These are phyloP conservation scores for Umimayanthus chanpuru DNA, from an alignment of 92 coral and sea anemone species.

Conservation along the genomic window DNA sequence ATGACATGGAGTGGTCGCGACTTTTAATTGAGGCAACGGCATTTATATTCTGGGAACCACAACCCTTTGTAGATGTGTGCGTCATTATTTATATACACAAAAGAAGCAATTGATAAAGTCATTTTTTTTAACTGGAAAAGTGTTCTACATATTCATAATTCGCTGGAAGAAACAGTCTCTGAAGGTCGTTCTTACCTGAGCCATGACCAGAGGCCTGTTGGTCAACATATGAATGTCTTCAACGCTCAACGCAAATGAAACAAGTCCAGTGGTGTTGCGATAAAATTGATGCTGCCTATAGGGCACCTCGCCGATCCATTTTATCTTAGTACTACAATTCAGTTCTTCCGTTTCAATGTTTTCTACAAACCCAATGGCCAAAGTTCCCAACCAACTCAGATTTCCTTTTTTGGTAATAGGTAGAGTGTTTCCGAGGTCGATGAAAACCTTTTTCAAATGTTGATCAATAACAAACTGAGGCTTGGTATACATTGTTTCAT, in stretches of 20 bases:
- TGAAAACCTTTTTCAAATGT: constrained; percentile 12
- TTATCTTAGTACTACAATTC: no score
- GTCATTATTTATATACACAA: no score
- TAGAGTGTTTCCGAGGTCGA: constrained; percentile 75
- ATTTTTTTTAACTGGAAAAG: no score
- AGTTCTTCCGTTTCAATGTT: not conserved
- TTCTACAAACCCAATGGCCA: constrained; percentile 45
- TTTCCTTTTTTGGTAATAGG: constrained; percentile 53
- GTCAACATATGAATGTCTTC: constrained; percentile 41
- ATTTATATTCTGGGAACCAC: no score
- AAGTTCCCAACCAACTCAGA: constrained; percentile 17
- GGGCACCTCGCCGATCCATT: constrained; percentile 61
- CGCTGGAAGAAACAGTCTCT: no score
- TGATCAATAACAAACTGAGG: constrained; percentile 65
- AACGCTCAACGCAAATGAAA: constrained; percentile 50
- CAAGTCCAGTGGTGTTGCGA: constrained; percentile 58
- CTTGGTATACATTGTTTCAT: not conserved
- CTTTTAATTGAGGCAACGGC: no score
- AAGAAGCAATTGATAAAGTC: no score
- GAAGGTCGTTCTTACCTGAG: constrained; percentile 58
- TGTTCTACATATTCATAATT: not conserved
- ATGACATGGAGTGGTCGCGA: no score
- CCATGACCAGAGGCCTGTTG: constrained; percentile 55
- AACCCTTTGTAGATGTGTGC: no score
- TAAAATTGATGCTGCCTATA: constrained; percentile 53